Conservation (phyloP, 2,797 vertebrate species). For the Lepus townsendii region DNA sequence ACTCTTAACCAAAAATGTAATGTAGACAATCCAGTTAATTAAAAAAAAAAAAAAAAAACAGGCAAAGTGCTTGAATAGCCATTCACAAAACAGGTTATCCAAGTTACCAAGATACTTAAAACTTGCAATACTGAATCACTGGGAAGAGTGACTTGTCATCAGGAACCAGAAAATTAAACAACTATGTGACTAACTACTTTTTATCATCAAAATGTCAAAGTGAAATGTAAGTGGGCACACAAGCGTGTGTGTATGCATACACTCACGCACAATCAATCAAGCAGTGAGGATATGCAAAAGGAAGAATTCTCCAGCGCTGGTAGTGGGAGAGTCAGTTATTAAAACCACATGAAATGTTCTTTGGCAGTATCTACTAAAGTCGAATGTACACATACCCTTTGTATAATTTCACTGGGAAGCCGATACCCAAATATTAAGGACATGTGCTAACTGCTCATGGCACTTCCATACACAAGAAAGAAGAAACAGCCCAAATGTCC, state of each 20-base stretch:
- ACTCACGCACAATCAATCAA: neutral
- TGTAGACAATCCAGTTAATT: neutral
- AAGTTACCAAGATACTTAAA: neutral
- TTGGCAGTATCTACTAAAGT: neutral
- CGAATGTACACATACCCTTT: neutral
- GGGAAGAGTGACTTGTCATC: neutral
- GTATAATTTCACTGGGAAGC: neutral
- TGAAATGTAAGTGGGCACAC: neutral
- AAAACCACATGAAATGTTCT: neutral
- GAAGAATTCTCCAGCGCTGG: neutral
- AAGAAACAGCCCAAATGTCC: neutral
- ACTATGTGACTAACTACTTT: neutral
- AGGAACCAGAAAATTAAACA: neutral
- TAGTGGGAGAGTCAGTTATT: neutral
- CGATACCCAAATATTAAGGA: neutral
- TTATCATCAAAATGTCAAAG: conserved; percentile 36
- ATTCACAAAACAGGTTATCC: neutral
- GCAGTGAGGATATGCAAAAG: neutral
- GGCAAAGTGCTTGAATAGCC: neutral
- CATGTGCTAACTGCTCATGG: neutral
- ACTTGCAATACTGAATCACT: no score
- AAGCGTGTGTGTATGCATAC: no score
- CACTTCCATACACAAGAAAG: neutral
- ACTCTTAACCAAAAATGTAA: neutral
- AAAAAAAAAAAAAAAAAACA: neutral